Evolutionary conservation across 2,888 invertebrate genomes (phyloP), one percentile per base, ranked within the genome.

Genomic region (Pseudanteris insignis): DNA sequence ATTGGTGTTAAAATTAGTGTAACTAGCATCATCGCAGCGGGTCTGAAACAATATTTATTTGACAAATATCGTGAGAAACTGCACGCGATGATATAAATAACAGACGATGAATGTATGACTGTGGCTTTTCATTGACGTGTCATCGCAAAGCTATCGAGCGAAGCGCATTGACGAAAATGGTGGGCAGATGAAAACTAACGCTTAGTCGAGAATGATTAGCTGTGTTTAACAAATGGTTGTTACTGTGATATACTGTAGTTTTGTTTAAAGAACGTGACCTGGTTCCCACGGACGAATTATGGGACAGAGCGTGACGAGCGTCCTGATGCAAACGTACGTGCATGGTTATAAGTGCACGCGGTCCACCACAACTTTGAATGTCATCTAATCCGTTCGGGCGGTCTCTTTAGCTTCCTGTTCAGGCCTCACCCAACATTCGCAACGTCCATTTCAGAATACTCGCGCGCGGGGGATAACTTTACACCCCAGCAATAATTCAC

Each of bases 261-360:
- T 38, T 33, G 44, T 38, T 30, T 38, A 12, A 24, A 15, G 44
- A 50, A 58, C 58, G 58, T 58, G 58, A 50, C 58, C 50, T 38
- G 58, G 33, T 58, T 58, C 29, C 9, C 44, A 26, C 44, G 25
- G 21, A 44, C 28, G 34, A 58, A 58, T 58, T 44, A 50, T 58
- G 38, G 44, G 30, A 50, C 50, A 33, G 24, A 26, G 32, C 58
- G 50, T 50, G 50, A 50, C 33, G 44, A 18, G 50, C 58, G 50
- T 58, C 43, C 58, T 28, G 44, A 58, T 58, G n/a, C 28, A 26
- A 37, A 32, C n/a, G 14, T 28, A 10, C 29, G 13, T n/a, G 29
- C 12, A 32, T 14, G 26, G 47, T 10, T 21, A 29, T 24, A 47
- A 33, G 28, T 11, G 21, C 7, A 2, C 1, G 28, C 3, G 38